phyloP scores from a whole-genome alignment of 2,797 vertebrate genomes.

The Uromys caudimaculatus region DNA sequence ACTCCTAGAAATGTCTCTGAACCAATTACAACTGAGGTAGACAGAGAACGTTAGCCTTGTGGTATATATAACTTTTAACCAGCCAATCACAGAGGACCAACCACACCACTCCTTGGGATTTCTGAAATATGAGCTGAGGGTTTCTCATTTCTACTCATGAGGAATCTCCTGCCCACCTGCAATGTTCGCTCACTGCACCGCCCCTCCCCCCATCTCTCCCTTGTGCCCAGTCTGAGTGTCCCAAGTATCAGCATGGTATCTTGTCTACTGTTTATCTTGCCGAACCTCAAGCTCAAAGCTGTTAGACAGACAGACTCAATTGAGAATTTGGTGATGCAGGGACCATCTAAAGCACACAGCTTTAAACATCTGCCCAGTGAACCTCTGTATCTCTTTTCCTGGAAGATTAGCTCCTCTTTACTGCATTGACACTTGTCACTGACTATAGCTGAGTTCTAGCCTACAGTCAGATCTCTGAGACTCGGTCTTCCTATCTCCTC shows the following conservation, averaged over 20 bases:
- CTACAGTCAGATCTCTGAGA: background rate
- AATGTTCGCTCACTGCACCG: background rate
- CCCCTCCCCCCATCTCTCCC: background rate
- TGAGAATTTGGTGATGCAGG: background rate
- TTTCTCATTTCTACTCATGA: background rate
- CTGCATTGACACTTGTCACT: background rate
- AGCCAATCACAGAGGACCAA: background rate
- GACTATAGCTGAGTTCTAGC: background rate
- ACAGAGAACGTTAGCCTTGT: background rate
- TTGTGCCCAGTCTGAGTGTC: background rate
- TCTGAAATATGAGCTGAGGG: background rate
- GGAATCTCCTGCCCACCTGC: background rate
- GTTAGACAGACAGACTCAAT: background rate
- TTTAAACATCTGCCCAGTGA: constrained; percentile 9
- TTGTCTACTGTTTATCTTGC: background rate
- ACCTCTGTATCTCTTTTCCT: background rate
- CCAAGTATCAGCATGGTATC: background rate
- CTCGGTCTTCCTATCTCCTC: background rate
- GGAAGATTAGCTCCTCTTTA: background rate
- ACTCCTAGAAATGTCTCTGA: background rate
- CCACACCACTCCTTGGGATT: background rate
- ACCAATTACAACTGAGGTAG: background rate
- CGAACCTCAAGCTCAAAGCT: background rate
- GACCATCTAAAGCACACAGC: background rate
- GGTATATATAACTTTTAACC: background rate